These are phyloP conservation scores for Drosophila anceps DNA, from an alignment of 2,888 invertebrate species.

Conservation along the genomic window DNA sequence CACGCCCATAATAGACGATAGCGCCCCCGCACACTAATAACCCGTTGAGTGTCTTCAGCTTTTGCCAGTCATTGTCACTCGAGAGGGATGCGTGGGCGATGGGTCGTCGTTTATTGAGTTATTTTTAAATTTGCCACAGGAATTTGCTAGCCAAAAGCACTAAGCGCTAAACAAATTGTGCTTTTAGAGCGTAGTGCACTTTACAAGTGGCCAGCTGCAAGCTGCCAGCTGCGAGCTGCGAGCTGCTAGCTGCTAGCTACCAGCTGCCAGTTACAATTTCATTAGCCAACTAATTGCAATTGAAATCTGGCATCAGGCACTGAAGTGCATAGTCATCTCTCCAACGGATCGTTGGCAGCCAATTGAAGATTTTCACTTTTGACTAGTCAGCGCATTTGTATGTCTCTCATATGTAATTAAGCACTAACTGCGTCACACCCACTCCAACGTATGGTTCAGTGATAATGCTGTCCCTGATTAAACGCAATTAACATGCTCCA, in stretches of 20 bases:
- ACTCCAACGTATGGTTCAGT: constrained; percentile 9
- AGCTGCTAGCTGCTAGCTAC: not conserved
- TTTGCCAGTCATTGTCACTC: constrained; percentile 55
- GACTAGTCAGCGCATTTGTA: constrained; percentile 58
- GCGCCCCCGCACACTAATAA: constrained; percentile 61
- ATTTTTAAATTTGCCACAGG: constrained; percentile 63
- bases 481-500: constrained; percentile 73
- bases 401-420: constrained; percentile 64
- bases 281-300: constrained; percentile 49
- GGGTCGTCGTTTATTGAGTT: constrained; percentile 62
- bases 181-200: constrained; percentile 21
- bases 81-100: constrained; percentile 11
- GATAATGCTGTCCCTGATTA: constrained; percentile 68
- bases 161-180: constrained; percentile 45
- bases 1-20: constrained; percentile 37
- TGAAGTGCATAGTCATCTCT: constrained; percentile 21
- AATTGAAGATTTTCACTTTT: constrained; percentile 45
- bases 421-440: constrained; percentile 57
- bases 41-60: constrained; percentile 69
- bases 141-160: constrained; percentile 59
- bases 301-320: constrained; percentile 24
- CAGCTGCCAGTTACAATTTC: constrained; percentile 24
- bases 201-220: constrained; percentile 3
- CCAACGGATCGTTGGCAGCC: constrained; percentile 22
- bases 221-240: not conserved